Evolutionary conservation across 1,140 invertebrate genomes (phyloP), one percentile per base, ranked within the genome.

Genomic region (Nasonia vitripennis): DNA sequence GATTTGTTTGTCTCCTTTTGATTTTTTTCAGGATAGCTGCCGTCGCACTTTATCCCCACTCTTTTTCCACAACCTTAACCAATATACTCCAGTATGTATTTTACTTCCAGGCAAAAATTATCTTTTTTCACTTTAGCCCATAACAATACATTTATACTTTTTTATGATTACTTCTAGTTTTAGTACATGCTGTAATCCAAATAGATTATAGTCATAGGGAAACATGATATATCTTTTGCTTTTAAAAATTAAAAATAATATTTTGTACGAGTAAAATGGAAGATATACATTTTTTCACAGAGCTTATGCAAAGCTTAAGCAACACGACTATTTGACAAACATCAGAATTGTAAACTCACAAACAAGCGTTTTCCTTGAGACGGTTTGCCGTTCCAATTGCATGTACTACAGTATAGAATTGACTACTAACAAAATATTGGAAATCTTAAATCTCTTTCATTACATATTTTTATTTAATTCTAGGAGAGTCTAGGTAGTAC

Each of bases 21-120:
- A 90, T 91, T 93, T 89, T 83, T 92, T 92, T 90, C 92, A 93
- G 92, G 92, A 91, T 92, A 93, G 91, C 92, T 92, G 92, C 91
- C 92, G 92, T 93, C 93, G 92, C 92, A 93, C 92, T 91, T 90
- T 90, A 87, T 83, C 12, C 70, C 70, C 27, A 48, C 67, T 80
- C 81, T 86, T 45, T 83, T 80, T 85, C 51, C 68, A 20, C 34
- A 20, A 81, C 45, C 27, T 51, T 70, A 37, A 77, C 67, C 80
- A 74, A 77, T 73, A 67, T 81, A 20, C n/a, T 86, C 74, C 80
- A 78, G 34, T 86, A 78, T 77, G 74, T 85, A 86, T 83, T 78
- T 83, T 86, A 78, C 17, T 86, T 86, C 55, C 68, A 83, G 81
- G 70, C 45, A 86, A 83, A 55, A 83, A 83, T 78, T 45, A 78